phyloP scores from a whole-genome alignment of 2,888 invertebrate genomes.

The Xanthia icteritia region DNA sequence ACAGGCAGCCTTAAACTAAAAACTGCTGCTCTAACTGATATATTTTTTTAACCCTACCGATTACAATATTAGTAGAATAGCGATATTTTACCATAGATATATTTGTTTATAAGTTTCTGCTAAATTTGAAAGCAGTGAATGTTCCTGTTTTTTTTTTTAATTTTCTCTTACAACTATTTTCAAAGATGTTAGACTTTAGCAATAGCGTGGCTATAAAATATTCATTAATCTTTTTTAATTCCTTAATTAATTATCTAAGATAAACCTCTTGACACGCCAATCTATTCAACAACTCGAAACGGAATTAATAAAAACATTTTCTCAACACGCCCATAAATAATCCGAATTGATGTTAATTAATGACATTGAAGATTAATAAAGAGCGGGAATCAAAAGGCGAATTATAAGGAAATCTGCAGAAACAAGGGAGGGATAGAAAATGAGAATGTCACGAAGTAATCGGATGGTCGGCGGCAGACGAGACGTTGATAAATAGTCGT shows the following conservation, averaged over 20 bases:
- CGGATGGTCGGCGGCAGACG: conserved; percentile 83
- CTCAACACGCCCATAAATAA: conserved; percentile 69
- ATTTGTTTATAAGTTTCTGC: too few species aligned
- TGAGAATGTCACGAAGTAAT: conserved; percentile 88
- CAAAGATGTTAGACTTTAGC: too few species aligned
- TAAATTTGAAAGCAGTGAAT: too few species aligned
- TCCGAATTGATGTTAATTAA: conserved; percentile 84
- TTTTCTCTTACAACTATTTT: too few species aligned
- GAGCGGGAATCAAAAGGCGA: conserved; percentile 84
- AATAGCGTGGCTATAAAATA: background rate
- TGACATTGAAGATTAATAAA: conserved; percentile 84
- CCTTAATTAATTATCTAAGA: conserved; percentile 24
- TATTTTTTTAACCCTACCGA: too few species aligned
- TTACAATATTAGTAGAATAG: too few species aligned
- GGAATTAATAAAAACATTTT: conserved; percentile 56
- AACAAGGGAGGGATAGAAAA: conserved; percentile 77
- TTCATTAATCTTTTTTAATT: background rate
- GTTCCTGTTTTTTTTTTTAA: too few species aligned
- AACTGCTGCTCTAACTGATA: too few species aligned
- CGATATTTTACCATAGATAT: too few species aligned
- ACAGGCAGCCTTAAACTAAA: too few species aligned
- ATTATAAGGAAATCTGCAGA: conserved; percentile 85
- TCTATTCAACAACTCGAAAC: conserved; percentile 37
- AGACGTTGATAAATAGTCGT: conserved; percentile 86
- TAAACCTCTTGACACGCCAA: conserved; percentile 33